These are phyloP conservation scores for Neoniphon sammara DNA, from an alignment of 2,797 vertebrate species.

Conservation along the genomic window DNA sequence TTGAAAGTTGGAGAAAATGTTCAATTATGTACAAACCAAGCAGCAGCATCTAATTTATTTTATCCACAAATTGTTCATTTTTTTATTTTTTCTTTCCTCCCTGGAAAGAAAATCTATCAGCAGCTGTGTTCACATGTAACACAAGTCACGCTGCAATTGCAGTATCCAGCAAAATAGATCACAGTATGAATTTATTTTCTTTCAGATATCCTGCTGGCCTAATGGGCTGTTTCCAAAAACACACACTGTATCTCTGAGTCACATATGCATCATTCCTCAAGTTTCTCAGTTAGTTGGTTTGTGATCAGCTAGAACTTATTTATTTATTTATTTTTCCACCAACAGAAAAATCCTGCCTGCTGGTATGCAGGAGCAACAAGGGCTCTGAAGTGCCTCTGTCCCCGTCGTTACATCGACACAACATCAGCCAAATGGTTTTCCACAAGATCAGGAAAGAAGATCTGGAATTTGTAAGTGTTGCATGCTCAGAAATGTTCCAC, in stretches of 20 bases:
- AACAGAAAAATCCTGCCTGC: constrained; percentile 94
- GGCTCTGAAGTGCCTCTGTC: constrained; percentile 87
- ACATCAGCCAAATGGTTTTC: constrained; percentile 97
- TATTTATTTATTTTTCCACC: constrained; percentile 8
- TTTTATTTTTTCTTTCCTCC: too few species aligned
- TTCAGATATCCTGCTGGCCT: too few species aligned
- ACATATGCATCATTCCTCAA: background rate
- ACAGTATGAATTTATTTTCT: too few species aligned
- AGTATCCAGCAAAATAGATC: too few species aligned
- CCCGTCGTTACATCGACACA: constrained; percentile 88
- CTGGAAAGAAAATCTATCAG: too few species aligned
- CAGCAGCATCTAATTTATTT: background rate
- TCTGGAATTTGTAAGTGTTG: constrained; percentile 89
- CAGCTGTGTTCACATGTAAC: too few species aligned
- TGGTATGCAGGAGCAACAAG: constrained; percentile 92
- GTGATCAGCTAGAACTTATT: background rate
- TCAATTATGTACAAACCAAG: background rate
- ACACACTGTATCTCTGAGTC: background rate
- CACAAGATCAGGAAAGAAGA: constrained; percentile 98
- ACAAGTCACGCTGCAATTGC: too few species aligned
- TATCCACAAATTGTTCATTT: background rate
- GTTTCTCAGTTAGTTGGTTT: background rate
- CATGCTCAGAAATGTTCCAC: constrained; percentile 1
- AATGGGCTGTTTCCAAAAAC: too few species aligned
- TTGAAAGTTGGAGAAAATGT: background rate